Evolutionary conservation across 2,797 vertebrate genomes (phyloP).

Genomic region (Scolopax bukidnonensis): DNA sequence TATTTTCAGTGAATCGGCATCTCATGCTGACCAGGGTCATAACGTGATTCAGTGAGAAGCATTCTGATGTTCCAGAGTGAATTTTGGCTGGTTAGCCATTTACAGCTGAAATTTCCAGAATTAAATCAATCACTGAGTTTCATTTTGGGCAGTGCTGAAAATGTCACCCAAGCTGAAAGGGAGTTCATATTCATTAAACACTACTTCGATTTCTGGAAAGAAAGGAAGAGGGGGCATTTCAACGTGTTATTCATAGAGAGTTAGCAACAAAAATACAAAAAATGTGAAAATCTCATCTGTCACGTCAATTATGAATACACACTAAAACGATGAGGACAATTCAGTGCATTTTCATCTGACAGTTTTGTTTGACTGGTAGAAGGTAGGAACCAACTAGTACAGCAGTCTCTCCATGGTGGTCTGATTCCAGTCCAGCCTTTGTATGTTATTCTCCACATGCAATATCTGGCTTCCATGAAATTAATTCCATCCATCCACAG

Average conservation of each 20-base stretch:
- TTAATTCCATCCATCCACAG: not conserved
- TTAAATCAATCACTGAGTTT: not conserved
- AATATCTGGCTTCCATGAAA: not conserved
- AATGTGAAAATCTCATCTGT: not conserved
- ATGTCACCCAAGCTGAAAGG: not conserved
- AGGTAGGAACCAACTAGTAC: not conserved
- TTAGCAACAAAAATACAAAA: not conserved
- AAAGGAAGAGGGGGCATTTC: not conserved
- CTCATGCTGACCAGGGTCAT: not conserved
- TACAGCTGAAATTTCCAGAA: not conserved
- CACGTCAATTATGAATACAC: not conserved
- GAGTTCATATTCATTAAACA: not conserved
- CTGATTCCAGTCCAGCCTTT: not conserved
- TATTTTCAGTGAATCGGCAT: not conserved
- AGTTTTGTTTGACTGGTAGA: not conserved
- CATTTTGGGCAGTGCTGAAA: not conserved
- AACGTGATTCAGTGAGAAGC: not conserved
- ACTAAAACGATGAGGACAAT: not conserved
- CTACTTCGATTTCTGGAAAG: not conserved
- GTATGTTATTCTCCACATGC: not conserved
- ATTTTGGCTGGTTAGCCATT: not conserved
- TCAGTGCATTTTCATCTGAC: not conserved
- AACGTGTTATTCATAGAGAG: not conserved
- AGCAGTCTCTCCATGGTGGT: not conserved
- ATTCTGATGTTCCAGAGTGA: not conserved